These are phyloP conservation scores for Ictalurus punctatus DNA, from an alignment of 2,113 vertebrate genomes.

Conservation along the genomic window DNA sequence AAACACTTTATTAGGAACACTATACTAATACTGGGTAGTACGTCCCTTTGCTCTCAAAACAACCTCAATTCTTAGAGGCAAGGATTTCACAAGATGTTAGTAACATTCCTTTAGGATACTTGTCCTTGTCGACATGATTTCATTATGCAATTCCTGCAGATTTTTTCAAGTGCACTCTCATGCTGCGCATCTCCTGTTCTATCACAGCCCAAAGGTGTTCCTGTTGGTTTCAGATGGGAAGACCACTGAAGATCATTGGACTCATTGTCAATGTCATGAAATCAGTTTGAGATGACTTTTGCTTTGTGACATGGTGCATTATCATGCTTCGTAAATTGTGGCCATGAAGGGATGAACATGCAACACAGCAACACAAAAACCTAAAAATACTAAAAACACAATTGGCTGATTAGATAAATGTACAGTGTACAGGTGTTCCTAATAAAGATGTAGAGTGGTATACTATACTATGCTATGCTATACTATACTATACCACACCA, in stretches of 20 bases:
- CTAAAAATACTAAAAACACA: not conserved
- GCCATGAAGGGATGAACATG: not conserved
- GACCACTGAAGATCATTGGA: not conserved
- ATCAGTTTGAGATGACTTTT: not conserved
- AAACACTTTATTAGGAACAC: not conserved
- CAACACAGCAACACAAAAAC: not conserved
- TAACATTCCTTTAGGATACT: not conserved
- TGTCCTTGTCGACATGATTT: not conserved
- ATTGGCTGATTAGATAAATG: not conserved
- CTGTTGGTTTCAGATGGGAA: not conserved
- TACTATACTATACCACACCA: not conserved
- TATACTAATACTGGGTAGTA: not conserved
- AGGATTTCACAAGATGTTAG: not conserved
- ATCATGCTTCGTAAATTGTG: not conserved
- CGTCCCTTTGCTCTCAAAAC: not conserved
- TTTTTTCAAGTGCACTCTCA: not conserved
- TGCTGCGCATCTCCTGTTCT: not conserved
- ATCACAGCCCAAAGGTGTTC: not conserved
- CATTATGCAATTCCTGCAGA: not conserved
- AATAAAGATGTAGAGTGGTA: not conserved
- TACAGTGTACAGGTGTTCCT: not conserved
- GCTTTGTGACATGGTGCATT: not conserved
- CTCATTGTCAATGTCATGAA: not conserved
- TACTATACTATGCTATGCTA: not conserved
- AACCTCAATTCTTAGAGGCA: not conserved